A percentile compares a stretch with the other conserved stretches of the same genome.
Conservation (phyloP, 2,113 vertebrate species). For the Poeciliopsis turrubarensis region DNA sequence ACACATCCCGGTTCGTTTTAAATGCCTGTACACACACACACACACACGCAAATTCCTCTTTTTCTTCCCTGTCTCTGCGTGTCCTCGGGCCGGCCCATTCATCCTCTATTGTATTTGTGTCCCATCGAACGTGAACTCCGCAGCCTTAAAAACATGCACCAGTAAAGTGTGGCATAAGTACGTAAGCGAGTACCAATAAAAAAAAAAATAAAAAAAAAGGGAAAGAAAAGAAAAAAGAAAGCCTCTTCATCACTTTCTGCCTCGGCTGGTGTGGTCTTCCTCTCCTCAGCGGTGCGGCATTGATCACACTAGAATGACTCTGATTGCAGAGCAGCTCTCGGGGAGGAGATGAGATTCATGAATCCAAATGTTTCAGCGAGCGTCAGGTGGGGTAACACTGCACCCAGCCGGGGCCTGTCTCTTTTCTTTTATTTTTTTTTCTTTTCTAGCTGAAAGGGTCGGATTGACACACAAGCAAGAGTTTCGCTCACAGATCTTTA, state of each 20-base stretch:
- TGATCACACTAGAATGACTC: conserved; percentile 62
- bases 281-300: conserved; percentile 39
- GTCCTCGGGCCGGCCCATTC: conserved; percentile 17
- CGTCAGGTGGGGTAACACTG: conserved; percentile 54
- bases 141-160: conserved; percentile 23
- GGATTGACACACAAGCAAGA: conserved; percentile 48
- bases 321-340: conserved; percentile 53
- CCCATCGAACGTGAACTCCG: conserved; percentile 1
- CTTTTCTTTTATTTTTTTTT: conserved; percentile 14
- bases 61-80: not conserved
- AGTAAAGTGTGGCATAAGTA: conserved; percentile 19
- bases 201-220: not conserved
- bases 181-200: conserved; percentile 44
- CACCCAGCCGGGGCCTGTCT: conserved; percentile 53
- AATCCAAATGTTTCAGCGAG: conserved; percentile 71
- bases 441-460: conserved; percentile 31
- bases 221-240: not conserved
- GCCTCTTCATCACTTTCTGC: conserved; percentile 19
- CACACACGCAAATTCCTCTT: conserved; percentile 4
- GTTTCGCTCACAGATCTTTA: conserved; percentile 48
- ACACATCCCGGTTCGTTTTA: conserved; percentile 40
- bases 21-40: conserved; percentile 21
- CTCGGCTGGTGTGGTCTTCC: conserved; percentile 40
- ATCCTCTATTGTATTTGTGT: not conserved
- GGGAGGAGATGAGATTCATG: conserved; percentile 60